Evolutionary conservation across 2,113 vertebrate genomes (phyloP).

Genomic region (Procavia capensis): DNA sequence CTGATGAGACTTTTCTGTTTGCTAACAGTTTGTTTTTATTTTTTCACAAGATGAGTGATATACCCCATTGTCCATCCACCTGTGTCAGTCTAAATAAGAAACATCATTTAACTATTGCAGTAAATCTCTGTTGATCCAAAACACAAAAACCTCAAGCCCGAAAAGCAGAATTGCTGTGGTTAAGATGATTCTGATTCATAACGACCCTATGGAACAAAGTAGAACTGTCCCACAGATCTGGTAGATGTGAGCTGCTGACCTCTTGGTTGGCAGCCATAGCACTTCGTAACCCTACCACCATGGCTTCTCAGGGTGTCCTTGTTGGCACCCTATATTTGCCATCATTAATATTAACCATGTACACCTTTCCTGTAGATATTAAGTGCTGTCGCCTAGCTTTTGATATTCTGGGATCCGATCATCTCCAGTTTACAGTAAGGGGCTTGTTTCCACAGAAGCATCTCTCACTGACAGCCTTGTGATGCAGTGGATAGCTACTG

Average conservation of each 20-base stretch:
- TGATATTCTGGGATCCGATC: not conserved
- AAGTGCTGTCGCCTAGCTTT: not conserved
- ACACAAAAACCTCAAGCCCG: no score
- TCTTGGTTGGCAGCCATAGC: no score
- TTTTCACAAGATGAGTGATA: not conserved
- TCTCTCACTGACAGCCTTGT: not conserved
- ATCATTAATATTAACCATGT: not conserved
- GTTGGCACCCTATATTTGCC: not conserved
- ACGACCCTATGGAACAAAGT: no score
- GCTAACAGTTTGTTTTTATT: not conserved
- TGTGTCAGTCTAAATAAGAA: not conserved
- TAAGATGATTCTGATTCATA: no score
- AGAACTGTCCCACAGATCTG: no score
- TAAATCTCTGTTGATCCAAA: not conserved
- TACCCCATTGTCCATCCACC: not conserved
- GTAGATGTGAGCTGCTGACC: no score
- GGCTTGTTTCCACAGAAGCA: not conserved
- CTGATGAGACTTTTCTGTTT: not conserved
- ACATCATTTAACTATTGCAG: not conserved
- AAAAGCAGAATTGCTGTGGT: no score
- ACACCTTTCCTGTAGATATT: not conserved
- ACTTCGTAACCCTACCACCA: no score
- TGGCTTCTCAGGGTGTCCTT: not conserved
- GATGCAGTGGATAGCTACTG: not conserved
- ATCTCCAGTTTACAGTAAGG: not conserved